Base-by-base conservation (phyloP, 2,113 vertebrate genomes). In the Siniperca chuatsi region DNA sequence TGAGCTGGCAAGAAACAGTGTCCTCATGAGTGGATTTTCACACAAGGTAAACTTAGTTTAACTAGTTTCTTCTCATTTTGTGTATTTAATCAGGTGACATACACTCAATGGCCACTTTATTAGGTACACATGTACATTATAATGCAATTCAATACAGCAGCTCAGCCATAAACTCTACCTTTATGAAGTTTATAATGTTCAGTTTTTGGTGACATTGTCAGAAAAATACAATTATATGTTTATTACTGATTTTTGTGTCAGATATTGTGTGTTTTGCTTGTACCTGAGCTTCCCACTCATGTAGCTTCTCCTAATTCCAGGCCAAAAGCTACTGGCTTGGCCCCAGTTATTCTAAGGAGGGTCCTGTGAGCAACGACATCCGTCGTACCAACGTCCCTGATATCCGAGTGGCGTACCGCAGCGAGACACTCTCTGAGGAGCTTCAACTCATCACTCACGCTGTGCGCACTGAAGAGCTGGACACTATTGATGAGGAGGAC, bases 1-100 rank as follows among this genome's bases (percentile, higher is more conserved):
- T 4, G 98, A 99, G 92, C 96, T 99, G 90, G 97, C 98, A 10
- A 96, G 98, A 37, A 99, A 99, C 96, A 99, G 98, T 0, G 98
- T 99, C 77, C 96, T 99, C n/a, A 99, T 99, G 98, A 99, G 98
- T 0, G 98, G 98, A 74, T 99, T 99, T 92, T 98, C 97, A 78
- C 97, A 98, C 94, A 97, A 97, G 97, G 98, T 99, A 92, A 89
- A 75, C 4, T 48, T 9, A n/a, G 3, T 72, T 37, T 37, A 29
- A 29, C 29, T 29, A 29, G 29, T 67, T 54, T 55, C 33, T 44
- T 20, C 50, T 71, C 2, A 12, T 81, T 73, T 20, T 35, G n/a
- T 79, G 5, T 68, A 25, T 77, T 50, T n/a, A 23, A 54, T 50
- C n/a, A 42, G 13, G 7, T 40, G 13, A 40, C 2, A 50, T 42